Percentiles rank a stretch among this genome's conserved stretches.
Conservation (phyloP, 2,888 invertebrate genomes). For the Synanthedon vespiformis region DNA sequence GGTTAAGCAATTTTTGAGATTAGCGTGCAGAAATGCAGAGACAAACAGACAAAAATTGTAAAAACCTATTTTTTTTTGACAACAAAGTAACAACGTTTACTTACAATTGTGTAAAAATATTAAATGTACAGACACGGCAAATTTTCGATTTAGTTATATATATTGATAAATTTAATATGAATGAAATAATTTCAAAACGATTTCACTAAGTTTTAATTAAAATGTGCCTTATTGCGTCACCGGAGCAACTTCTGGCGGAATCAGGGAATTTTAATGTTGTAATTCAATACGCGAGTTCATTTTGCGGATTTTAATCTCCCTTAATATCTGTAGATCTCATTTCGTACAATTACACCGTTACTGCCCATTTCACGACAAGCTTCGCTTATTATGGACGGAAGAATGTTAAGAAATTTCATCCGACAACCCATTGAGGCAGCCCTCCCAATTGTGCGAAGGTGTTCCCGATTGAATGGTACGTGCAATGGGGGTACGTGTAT, state of each 20-base stretch:
- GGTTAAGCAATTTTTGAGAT: no score
- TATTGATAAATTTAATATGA: slow-evolving; percentile 6
- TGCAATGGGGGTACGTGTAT: slow-evolving; percentile 61
- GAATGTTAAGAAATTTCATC: slow-evolving; percentile 70
- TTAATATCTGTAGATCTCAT: slow-evolving; percentile 61
- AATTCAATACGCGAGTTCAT: slow-evolving; percentile 42
- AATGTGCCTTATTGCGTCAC: slow-evolving; percentile 3
- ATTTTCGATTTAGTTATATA: no score
- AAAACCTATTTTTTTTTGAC: no score
- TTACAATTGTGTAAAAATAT: no score
- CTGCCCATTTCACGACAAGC: slow-evolving; percentile 60
- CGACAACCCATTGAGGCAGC: slow-evolving; percentile 66
- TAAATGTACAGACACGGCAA: no score
- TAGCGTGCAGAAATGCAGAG: no score
- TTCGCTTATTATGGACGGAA: slow-evolving; percentile 60
- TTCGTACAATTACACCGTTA: slow-evolving; percentile 65
- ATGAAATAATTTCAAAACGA: slow-evolving; percentile 12
- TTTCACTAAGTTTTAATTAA: slow-evolving; percentile 7
- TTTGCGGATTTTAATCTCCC: slow-evolving; percentile 56
- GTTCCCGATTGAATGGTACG: slow-evolving; percentile 64
- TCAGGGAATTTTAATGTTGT: slow-evolving; percentile 29
- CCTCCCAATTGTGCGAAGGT: slow-evolving; percentile 67
- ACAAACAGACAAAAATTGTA: no score
- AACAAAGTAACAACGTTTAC: no score
- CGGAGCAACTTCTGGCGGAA: slow-evolving; percentile 19